Conservation (phyloP, 2,797 vertebrate species). For the Pangasius krempfi region DNA sequence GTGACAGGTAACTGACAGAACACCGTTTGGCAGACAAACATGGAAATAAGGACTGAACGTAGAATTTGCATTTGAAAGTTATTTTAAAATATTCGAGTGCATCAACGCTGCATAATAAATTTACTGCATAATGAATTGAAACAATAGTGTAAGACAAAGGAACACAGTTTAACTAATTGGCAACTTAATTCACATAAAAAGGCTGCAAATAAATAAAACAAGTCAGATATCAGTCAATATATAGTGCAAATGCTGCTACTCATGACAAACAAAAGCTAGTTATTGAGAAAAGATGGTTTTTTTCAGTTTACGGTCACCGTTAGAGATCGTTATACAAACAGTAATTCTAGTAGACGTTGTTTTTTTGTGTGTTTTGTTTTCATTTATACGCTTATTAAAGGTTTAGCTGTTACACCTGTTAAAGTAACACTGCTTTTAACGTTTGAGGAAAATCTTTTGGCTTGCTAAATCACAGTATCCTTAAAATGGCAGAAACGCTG, state of each 20-base stretch:
- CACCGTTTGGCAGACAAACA: neutral
- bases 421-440: slow-evolving; percentile 3
- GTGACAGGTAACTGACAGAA: neutral
- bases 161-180: neutral
- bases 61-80: neutral
- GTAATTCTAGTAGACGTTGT: neutral
- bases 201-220: slow-evolving; percentile 1
- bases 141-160: neutral
- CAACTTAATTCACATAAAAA: neutral
- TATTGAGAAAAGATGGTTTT: neutral
- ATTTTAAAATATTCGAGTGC: neutral
- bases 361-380: neutral
- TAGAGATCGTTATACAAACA: neutral
- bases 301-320: neutral
- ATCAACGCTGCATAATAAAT: neutral
- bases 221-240: neutral
- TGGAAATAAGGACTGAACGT: neutral
- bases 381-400: neutral
- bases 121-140: neutral
- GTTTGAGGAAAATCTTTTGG: neutral
- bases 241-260: slow-evolving; percentile 21
- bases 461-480: slow-evolving; percentile 21
- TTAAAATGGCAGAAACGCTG: neutral
- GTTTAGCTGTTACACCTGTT: neutral
- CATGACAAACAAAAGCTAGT: neutral